phyloP scores from a whole-genome alignment of 2,888 invertebrate genomes.

The Eumerus sabulonum region DNA sequence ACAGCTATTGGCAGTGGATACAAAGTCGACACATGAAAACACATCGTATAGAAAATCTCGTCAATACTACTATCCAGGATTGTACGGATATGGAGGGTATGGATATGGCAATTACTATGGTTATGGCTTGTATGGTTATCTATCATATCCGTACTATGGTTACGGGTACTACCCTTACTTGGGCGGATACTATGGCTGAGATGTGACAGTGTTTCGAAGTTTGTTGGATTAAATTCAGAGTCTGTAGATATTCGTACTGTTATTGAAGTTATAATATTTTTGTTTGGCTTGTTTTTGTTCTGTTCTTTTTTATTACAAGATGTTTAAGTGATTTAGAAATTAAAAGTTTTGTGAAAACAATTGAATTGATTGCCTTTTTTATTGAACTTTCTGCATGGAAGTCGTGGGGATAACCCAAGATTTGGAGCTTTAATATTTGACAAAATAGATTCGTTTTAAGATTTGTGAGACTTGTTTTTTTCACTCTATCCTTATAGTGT shows the following conservation, averaged over 20 bases:
- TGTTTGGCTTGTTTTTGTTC: too few relatives aligned
- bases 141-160: slow-evolving; percentile 25
- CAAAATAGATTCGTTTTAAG: too few relatives aligned
- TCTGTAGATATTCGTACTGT: not conserved
- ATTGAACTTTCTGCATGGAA: too few relatives aligned
- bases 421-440: too few relatives aligned
- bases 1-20: slow-evolving; percentile 40
- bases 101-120: slow-evolving; percentile 31
- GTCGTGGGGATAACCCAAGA: too few relatives aligned
- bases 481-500: too few relatives aligned
- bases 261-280: not conserved
- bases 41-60: slow-evolving; percentile 40
- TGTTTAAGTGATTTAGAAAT: too few relatives aligned
- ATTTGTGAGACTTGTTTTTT: too few relatives aligned
- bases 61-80: slow-evolving; percentile 38
- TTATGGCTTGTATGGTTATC: slow-evolving; percentile 25
- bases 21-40: slow-evolving; percentile 42
- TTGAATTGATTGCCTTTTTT: too few relatives aligned
- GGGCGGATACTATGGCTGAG: not conserved
- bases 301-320: too few relatives aligned
- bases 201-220: not conserved
- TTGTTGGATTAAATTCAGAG: not conserved
- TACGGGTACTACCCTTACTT: slow-evolving; percentile 12
- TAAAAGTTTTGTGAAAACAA: too few relatives aligned
- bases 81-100: slow-evolving; percentile 42